These are phyloP conservation scores for Phymastichus coffea DNA, from an alignment of 1,140 invertebrate genomes.

Conservation along the genomic window DNA sequence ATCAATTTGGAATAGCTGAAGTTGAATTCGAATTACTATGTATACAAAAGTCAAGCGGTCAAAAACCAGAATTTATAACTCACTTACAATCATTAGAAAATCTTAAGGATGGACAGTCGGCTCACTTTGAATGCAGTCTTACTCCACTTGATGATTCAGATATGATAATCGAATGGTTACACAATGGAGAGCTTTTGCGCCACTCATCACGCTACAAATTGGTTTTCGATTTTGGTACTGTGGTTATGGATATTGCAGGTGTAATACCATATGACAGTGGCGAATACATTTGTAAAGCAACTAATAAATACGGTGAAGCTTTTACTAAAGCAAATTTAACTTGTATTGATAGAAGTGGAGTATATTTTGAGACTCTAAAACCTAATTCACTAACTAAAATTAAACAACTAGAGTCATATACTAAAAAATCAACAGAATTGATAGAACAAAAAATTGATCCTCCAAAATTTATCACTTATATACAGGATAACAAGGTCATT, in stretches of 20 bases:
- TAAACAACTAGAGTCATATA: conserved; percentile 79
- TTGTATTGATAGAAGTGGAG: conserved; percentile 82
- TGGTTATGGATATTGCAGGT: conserved; percentile 92
- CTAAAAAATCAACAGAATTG: conserved; percentile 64
- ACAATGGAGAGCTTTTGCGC: conserved; percentile 83
- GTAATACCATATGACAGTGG: conserved; percentile 92
- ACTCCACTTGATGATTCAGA: conserved; percentile 88
- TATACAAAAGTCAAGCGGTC: conserved; percentile 79
- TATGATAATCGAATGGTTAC: conserved; percentile 97
- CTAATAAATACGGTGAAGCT: conserved; percentile 89
- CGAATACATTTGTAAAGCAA: conserved; percentile 87
- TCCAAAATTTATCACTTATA: conserved; percentile 88
- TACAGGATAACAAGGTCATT: conserved; percentile 75
- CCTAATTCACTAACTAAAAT: conserved; percentile 91
- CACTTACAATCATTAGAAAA: conserved; percentile 83
- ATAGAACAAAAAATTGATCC: no score
- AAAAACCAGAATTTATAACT: conserved; percentile 84
- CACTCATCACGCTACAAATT: conserved; percentile 92
- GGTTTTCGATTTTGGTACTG: conserved; percentile 94
- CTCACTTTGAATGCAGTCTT: conserved; percentile 90
- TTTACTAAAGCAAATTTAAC: conserved; percentile 79
- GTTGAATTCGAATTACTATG: conserved; percentile 82
- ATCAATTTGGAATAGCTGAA: conserved; percentile 85
- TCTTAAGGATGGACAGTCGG: conserved; percentile 87
- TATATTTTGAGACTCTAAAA: conserved; percentile 91